Evolutionary conservation across 2,888 invertebrate genomes (phyloP), one percentile per base, ranked within the genome.

Genomic region (Junonia oenone): DNA sequence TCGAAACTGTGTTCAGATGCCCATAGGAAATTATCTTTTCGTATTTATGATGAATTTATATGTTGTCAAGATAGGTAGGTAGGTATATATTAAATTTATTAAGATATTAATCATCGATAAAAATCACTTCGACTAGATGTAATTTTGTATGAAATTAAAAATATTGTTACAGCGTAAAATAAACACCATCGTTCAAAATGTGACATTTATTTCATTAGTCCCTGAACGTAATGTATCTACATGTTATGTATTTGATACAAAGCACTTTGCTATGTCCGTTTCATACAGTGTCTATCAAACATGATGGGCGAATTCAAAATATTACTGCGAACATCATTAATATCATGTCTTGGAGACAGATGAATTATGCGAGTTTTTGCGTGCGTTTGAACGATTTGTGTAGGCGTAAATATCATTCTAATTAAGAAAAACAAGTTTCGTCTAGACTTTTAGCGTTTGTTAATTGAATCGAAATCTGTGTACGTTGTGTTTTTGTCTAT

Each of bases 331-430:
- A 55, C 19, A 40, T 50, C 29, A 55, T 55, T 55, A 55, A 49
- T 55, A 55, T 26, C 9, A 29, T 14, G 27, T 33, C 6, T 40
- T 15, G 17, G 15, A 27, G 37, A 27, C 26, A 35, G 49, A 55
- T 49, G 17, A 49, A 43, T 45, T 19, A 37, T 48, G 45, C 17
- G 19, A 27, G 35, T 55, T 55, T 49, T 55, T 49, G 26, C 33
- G 17, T 43, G n/a, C 33, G 49, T 13, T 22, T 27, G 8, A 3
- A 49, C 40, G 47, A 43, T 19, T 29, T 49, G 49, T 43, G 55
- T 55, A 35, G 55, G 55, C 55, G 55, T 29, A 49, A 45, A 49
- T 49, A 26, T 29, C 15, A 43, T 45, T 43, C 26, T 35, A 49
- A 49, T 26, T 43, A 35, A 49, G 40, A 55, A 48, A 45, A 55